Base-by-base conservation (phyloP, 2,113 vertebrate genomes). In the Bufo gargarizans region DNA sequence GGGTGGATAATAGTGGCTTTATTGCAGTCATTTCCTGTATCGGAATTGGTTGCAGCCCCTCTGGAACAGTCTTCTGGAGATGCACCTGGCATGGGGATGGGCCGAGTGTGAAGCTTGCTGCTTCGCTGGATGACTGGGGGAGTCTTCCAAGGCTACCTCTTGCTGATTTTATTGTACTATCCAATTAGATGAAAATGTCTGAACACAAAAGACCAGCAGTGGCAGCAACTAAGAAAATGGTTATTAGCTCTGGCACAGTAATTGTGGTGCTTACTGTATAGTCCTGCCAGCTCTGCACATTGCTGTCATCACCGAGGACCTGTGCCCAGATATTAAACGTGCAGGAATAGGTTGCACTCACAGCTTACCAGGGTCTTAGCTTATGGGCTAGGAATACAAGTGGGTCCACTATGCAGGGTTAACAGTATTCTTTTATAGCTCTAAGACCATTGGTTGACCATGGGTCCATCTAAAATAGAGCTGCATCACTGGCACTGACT, bases 241-340 rank as follows among this genome's bases (percentile, higher is more conserved):
- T 72, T 81, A 87, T 87, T 87, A 87, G 53, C 86, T n/a, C 50
- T 80, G 53, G 67, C 78, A 72, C 67, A 17, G 16, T 87, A 81
- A 87, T 87, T 72, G 74, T 86, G 74, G 20, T 65, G 47, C 61
- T 71, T 72, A 63, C 72, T 77, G 72, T 77, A 61, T 10, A 61
- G 74, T 63, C 45, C 72, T 63, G 85, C 72, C 85, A 77, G 43
- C 71, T 47, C 69, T 50, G 33, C 61, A 59, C 50, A 58, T n/a
- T 65, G 67, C 43, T 53, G 69, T 84, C 22, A 33, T 58, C 67
- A 14, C n/a, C 50, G 65, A 22, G n/a, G 53, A 49, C 53, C 72
- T 76, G 45, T 6, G 72, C 47, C 82, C 65, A 50, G 79, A 58
- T 49, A 33, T 19, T 22, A 10, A 43, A 17, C 10, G 63, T 10